Evolutionary conservation across 2,797 vertebrate species (phyloP).

Genomic region (Malacoraja senta): DNA sequence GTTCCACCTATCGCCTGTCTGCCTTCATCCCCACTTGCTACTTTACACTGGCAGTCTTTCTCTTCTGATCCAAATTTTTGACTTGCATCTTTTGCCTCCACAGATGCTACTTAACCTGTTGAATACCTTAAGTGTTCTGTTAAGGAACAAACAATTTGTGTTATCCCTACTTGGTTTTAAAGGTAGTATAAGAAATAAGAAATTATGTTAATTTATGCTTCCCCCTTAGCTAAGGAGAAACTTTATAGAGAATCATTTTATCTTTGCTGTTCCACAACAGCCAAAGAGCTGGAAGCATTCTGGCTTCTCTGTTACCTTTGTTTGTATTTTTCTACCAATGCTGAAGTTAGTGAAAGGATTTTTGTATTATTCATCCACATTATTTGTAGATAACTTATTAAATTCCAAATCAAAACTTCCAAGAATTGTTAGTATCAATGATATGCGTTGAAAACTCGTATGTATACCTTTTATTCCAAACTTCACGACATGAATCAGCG

Average conservation of each 20-base stretch:
- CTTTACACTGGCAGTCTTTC: too few species aligned
- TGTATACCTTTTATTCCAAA: background rate
- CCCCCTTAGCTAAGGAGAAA: too few species aligned
- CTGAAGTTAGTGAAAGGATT: background rate
- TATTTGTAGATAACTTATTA: background rate
- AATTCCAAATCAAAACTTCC: background rate
- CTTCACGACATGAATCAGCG: background rate
- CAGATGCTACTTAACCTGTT: too few species aligned
- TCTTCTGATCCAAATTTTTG: too few species aligned
- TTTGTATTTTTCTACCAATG: background rate
- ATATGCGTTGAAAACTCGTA: background rate
- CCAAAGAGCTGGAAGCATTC: too few species aligned
- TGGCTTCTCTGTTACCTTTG: background rate
- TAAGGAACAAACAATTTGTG: slow-evolving; percentile 89
- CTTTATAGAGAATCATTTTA: too few species aligned
- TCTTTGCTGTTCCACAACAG: too few species aligned
- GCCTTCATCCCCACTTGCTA: too few species aligned
- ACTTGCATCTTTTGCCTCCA: too few species aligned
- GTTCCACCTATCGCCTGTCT: too few species aligned
- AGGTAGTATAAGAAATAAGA: slow-evolving; percentile 96
- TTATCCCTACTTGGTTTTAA: slow-evolving; percentile 94
- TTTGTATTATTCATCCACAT: background rate
- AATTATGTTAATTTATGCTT: slow-evolving; percentile 43
- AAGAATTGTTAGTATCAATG: background rate
- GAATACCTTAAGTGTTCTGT: too few species aligned